Evolutionary conservation across 64 coral and sea anemone species (phyloP), one percentile per base, ranked within the genome.

Genomic region (Pachyseris speciosa): DNA sequence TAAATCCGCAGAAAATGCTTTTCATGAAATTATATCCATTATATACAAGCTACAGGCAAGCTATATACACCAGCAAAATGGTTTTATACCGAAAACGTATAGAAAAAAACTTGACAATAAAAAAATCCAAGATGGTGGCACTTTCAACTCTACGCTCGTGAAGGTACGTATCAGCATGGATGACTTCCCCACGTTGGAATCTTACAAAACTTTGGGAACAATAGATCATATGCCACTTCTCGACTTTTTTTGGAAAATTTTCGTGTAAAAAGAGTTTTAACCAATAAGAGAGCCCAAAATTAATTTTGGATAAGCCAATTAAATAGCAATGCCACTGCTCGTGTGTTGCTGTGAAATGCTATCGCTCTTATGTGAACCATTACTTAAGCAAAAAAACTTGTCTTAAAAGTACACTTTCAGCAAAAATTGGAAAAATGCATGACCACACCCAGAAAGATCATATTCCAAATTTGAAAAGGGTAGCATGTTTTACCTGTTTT

Each of bases 281-380:
- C 58, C 58, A 27, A 27, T 61, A 1, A 61, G 58, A 61, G 58
- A 61, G 58, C 58, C 27, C 58, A 61, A 61, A 61, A 26, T 61
- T 61, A 61, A 61, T 61, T 61, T n/a, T n/a, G 58, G 58, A 61
- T 61, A 61, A 61, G 58, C 24, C 58, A 61, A 61, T 67, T 67
- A 67, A 67, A 12, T 67, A 67, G 64, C 15, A 27, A 27, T 20
- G 7, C 64, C 30, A 67, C 64, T 67, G 30, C 64, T 67, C 64
- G 32, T 67, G 64, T 28, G 30, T 34, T 67, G 10, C 64, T 28
- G 28, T 28, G 27, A 34, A 67, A 67, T 67, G 64, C 64, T 67
- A 34, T 67, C 30, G 64, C 12, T 67, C 31, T 33, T 67, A 67
- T 6, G 30, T 8, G 12, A 67, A 0, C 64, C 7, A 67, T 67